These are phyloP conservation scores for Zosterops borbonicus DNA, from an alignment of 2,113 vertebrate species.

Conservation along the genomic window DNA sequence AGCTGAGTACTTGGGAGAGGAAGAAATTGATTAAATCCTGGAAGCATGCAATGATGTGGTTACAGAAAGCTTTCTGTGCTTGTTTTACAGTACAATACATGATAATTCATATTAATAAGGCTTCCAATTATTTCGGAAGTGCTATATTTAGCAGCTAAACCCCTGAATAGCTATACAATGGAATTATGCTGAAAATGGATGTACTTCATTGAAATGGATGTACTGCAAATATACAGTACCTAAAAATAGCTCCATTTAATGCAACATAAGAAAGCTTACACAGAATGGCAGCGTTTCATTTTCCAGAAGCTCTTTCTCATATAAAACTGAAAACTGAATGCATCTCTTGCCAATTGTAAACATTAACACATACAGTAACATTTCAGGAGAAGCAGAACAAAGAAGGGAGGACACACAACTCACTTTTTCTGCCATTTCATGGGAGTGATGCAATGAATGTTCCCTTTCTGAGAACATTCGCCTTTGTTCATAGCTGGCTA, in stretches of 20 bases:
- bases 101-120: slow-evolving; percentile 66
- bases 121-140: slow-evolving; percentile 66
- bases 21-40: slow-evolving; percentile 65
- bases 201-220: slow-evolving; percentile 61
- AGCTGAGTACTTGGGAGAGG: slow-evolving; percentile 42
- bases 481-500: slow-evolving; percentile 97
- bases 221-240: slow-evolving; percentile 54
- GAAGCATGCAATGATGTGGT: slow-evolving; percentile 63
- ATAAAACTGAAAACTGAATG: slow-evolving; percentile 7
- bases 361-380: neutral
- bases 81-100: slow-evolving; percentile 44
- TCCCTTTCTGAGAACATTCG: slow-evolving; percentile 98
- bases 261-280: slow-evolving; percentile 24
- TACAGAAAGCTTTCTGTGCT: slow-evolving; percentile 51
- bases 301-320: slow-evolving; percentile 16
- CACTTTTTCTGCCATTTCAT: slow-evolving; percentile 96
- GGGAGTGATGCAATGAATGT: slow-evolving; percentile 96
- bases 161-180: slow-evolving; percentile 56
- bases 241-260: slow-evolving; percentile 15
- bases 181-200: slow-evolving; percentile 64
- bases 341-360: neutral
- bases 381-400: slow-evolving; percentile 10
- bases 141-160: slow-evolving; percentile 62
- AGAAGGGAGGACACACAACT: slow-evolving; percentile 67
- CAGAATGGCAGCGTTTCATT: slow-evolving; percentile 29